A percentile compares a stretch with the other conserved stretches of the same genome.
phyloP scores from a whole-genome alignment of 2,113 vertebrate genomes.

The Halichoerus grypus region DNA sequence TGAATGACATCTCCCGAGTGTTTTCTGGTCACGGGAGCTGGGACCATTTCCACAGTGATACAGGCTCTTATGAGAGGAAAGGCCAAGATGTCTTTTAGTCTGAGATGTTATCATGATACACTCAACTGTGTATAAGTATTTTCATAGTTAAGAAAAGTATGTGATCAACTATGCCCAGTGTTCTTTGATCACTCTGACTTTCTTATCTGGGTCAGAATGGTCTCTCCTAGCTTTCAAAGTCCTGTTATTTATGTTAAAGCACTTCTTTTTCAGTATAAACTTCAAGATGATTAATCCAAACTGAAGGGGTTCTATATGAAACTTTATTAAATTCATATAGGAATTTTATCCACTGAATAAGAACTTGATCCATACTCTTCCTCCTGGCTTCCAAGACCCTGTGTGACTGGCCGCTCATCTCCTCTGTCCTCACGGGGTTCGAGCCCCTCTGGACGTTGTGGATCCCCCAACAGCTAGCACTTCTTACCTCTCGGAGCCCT shows the following conservation, averaged over 20 bases:
- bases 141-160: neutral
- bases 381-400: neutral
- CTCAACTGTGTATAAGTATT: neutral
- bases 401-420: rapidly evolving
- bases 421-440: neutral
- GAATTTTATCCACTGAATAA: neutral
- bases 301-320: neutral
- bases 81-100: neutral
- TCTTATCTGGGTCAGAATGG: neutral
- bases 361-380: neutral
- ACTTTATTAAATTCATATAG: neutral
- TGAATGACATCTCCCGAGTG: neutral
- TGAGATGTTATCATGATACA: neutral
- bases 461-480: too few species aligned
- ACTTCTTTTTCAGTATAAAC: neutral
- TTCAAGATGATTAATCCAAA: neutral
- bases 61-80: neutral
- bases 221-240: neutral
- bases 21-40: too few species aligned
- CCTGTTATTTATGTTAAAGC: neutral
- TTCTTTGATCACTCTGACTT: neutral
- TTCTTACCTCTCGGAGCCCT: neutral
- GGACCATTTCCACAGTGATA: neutral
- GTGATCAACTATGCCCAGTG: neutral
- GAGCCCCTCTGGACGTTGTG: neutral